A percentile compares a stretch with the other conserved stretches of the same genome.
Evolutionary conservation across 2,888 invertebrate species (phyloP).

Genomic region (Machimus atricapillus): DNA sequence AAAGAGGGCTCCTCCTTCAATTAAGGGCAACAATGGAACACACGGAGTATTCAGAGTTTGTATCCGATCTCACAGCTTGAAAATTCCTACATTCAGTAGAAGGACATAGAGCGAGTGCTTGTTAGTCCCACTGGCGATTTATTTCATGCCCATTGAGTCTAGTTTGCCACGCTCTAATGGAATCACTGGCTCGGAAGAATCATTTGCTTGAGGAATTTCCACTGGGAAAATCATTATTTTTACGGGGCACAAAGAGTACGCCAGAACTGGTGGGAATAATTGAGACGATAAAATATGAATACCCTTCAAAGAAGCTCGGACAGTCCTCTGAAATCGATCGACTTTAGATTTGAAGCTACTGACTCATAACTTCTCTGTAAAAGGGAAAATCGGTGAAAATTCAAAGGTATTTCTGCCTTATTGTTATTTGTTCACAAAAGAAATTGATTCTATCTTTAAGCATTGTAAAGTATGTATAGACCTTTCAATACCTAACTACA

Average conservation of each 20-base stretch:
- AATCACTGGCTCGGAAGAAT: background rate
- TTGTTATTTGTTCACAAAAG: background rate
- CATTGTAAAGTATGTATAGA: background rate
- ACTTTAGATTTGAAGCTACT: background rate
- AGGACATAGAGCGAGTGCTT: background rate
- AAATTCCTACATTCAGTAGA: background rate
- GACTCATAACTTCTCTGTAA: background rate
- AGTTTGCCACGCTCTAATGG: constrained; percentile 7
- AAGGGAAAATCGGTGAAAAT: background rate
- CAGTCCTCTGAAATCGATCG: background rate
- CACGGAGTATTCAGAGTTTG: background rate
- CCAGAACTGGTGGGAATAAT: background rate
- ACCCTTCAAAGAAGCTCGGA: background rate
- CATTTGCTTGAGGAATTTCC: constrained; percentile 14
- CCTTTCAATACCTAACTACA: background rate
- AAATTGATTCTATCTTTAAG: background rate
- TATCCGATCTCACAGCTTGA: background rate
- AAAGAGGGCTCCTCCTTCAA: background rate
- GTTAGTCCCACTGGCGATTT: constrained; percentile 7
- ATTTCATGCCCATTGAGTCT: constrained; percentile 14
- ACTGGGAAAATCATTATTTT: background rate
- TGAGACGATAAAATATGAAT: background rate
- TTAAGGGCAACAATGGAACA: background rate
- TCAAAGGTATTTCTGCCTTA: background rate
- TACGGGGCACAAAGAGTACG: background rate